phyloP scores from a whole-genome alignment of 2,797 vertebrate genomes.

The Aulostomus chinensis region DNA sequence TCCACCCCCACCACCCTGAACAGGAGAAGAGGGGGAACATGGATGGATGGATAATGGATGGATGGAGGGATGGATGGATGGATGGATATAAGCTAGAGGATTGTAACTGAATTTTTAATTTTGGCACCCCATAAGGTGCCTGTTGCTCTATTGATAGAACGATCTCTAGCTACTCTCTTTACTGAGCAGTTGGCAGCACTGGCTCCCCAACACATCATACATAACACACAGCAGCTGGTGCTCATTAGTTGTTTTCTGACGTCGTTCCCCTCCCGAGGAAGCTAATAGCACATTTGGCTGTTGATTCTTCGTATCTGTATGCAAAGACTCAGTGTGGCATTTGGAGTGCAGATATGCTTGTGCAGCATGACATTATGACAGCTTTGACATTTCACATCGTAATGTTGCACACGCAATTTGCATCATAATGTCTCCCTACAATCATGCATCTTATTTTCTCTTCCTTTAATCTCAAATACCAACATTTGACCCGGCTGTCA shows the following conservation, averaged over 20 bases:
- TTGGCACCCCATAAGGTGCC: no score
- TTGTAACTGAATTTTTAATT: no score
- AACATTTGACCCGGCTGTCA: constrained; percentile 29
- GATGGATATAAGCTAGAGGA: no score
- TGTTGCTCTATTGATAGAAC: no score
- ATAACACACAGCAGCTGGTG: no score
- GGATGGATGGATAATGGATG: no score
- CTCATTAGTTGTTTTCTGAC: background rate
- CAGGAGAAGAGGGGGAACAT: no score
- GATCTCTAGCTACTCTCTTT: no score
- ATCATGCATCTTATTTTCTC: constrained; percentile 44
- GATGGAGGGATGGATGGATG: no score
- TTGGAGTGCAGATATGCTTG: constrained; percentile 73
- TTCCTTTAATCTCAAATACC: constrained; percentile 38
- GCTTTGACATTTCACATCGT: constrained; percentile 76
- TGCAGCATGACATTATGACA: constrained; percentile 76
- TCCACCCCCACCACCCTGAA: no score
- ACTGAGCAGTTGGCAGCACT: no score
- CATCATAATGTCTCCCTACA: constrained; percentile 63
- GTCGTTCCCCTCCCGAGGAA: background rate
- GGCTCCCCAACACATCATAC: no score
- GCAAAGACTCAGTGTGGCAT: constrained; percentile 68
- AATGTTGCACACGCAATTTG: constrained; percentile 73
- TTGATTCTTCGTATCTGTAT: constrained; percentile 64
- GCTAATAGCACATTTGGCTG: constrained; percentile 32